Evolutionary conservation across 2,888 invertebrate species (phyloP), one percentile per base, ranked within the genome.

Genomic region (Brachylomia viminalis): DNA sequence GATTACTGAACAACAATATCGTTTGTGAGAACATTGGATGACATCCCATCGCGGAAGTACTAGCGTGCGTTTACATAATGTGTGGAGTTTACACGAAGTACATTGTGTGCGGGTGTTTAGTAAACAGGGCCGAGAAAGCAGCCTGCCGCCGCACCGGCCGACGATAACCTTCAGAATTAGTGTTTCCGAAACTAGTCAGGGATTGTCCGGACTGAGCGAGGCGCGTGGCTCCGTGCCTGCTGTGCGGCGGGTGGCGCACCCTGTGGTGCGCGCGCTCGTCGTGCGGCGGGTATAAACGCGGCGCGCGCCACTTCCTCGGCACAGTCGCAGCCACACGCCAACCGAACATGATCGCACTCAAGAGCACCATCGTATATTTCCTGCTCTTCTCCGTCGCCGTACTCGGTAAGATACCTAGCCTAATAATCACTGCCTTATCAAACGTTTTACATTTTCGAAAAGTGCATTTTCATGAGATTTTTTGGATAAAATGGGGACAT

Each of bases 311-410:
- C 77, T 45, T 54, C 20, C 62, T 73, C 65, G 23, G 58, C 78
- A 83, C 83, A 86, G 69, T 75, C 75, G 75, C 75, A 62, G 58
- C 49, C 52, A 59, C 81, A 33, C 72, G 13, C 54, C 65, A 64
- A 71, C 77, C 79, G 66, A 67, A 77, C 79, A 93, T 94, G 94
- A 81, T 86, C 72, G 83, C 86, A 38, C 74, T 91, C 84, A 92
- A 89, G 86, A 88, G 87, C 79, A 88, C 88, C 13, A 23, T 94
- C 77, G 84, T 95, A n/a, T 94, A 90, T 86, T 85, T 91, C 71
- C 91, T 95, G 56, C 90, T 95, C 2, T 83, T 95, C 76, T 90
- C 94, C 69, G 91, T 92, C 59, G 86, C 91, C 15, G 94, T 94
- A 6, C 84, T 92, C 61, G 95, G 95, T 95, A 83, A 93, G 90